Evolutionary conservation across 2,113 vertebrate species (phyloP), one percentile per base, ranked within the genome.

Genomic region (Calidris pygmaea): DNA sequence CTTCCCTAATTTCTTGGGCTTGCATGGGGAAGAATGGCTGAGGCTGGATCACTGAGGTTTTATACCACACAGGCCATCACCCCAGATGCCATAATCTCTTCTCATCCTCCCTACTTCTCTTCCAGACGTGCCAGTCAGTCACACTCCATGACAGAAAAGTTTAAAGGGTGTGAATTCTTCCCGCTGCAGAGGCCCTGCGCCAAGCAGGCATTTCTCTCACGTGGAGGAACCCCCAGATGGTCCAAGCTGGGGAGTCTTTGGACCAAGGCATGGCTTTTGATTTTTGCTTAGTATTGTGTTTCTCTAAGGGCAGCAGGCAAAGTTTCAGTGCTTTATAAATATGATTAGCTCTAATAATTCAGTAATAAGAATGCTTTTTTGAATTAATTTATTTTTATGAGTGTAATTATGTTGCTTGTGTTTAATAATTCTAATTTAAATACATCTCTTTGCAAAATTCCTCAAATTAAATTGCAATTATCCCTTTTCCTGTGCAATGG

Each of bases 341-440:
- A 91, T 3, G 34, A 83, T 48, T 85, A 73, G 6, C 15, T 77
- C 27, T 72, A 94, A 85, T 60, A 75, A 87, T 27, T 80, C 60
- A 63, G 26, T 68, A 83, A 77, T 50, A 91, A 89, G 18, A 72
- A 52, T 65, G 24, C 3, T 67, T 60, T 87, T 67, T 32, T 27
- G 1, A 70, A 79, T 93, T 0, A 71, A 39, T 90, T 90, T 89
- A 34, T 84, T 94, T 84, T 93, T 71, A 87, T 60, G 37, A 75
- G 32, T 53, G 16, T 60, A 93, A 94, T 96, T 91, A 83, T 78
- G 27, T 39, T 85, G 67, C 79, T 95, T 55, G n/a, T 75, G 72
- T 93, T 96, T 93, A 95, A 85, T 81, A 93, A 85, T 81, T 92
- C 59, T 85, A 75, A 59, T 93, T 95, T 94, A 77, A 81, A 95